Evolutionary conservation across 2,888 invertebrate genomes (phyloP).

Genomic region (Salpingus planirostris): DNA sequence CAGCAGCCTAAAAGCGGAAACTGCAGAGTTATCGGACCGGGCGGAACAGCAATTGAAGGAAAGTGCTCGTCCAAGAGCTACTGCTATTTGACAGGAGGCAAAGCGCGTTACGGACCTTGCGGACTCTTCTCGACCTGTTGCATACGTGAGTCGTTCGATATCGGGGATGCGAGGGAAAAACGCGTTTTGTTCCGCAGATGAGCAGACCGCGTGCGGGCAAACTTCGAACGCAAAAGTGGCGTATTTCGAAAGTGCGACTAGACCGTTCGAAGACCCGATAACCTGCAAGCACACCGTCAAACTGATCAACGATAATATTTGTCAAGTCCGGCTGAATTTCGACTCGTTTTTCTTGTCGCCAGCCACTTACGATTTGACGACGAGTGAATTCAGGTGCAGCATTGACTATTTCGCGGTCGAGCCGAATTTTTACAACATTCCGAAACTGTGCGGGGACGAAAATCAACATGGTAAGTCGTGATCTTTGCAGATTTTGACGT

Average conservation of each 20-base stretch:
- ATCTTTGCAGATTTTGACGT: slow-evolving; percentile 24
- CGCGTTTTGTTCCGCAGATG: no score
- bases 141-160: slow-evolving; percentile 24
- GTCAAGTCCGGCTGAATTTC: slow-evolving; percentile 44
- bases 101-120: slow-evolving; percentile 17
- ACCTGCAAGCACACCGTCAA: slow-evolving; percentile 49
- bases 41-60: slow-evolving; percentile 27
- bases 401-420: slow-evolving; percentile 48
- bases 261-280: no score
- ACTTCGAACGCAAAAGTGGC: slow-evolving; percentile 29
- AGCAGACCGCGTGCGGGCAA: slow-evolving; percentile 22
- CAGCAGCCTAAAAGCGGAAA: slow-evolving; percentile 39
- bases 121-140: slow-evolving; percentile 27
- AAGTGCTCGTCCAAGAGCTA: slow-evolving; percentile 47
- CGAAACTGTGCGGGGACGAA: slow-evolving; percentile 51
- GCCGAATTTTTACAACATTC: slow-evolving; percentile 45
- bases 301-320: slow-evolving; percentile 51
- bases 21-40: slow-evolving; percentile 27
- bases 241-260: slow-evolving; percentile 35
- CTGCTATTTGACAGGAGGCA: slow-evolving; percentile 48
- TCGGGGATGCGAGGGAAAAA: no score
- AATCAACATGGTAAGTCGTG: slow-evolving; percentile 50
- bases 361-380: no score
- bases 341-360: slow-evolving; percentile 16
- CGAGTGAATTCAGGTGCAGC: slow-evolving; percentile 33